Conservation (phyloP, 2,113 vertebrate species). For the Bos javanicus region DNA sequence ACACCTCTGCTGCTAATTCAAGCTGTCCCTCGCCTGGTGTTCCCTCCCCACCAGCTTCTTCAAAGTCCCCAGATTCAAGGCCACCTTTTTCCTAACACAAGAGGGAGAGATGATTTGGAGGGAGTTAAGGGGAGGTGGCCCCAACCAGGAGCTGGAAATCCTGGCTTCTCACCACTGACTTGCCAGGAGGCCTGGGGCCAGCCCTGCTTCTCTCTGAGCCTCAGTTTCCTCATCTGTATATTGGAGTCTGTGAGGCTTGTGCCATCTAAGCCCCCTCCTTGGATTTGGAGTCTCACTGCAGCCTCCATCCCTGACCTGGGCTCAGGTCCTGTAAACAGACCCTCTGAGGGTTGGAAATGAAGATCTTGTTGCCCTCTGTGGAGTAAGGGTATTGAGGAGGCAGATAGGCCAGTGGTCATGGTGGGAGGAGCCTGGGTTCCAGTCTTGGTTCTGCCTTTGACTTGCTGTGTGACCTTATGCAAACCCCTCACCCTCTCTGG, state of each 20-base stretch:
- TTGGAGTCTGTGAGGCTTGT: background rate
- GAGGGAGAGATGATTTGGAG: background rate
- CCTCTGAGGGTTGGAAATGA: background rate
- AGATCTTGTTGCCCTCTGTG: background rate
- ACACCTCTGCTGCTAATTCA: background rate
- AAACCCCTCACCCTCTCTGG: conserved; percentile 2
- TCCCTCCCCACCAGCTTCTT: background rate
- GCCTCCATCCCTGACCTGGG: background rate
- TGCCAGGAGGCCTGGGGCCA: background rate
- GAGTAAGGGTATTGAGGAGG: background rate
- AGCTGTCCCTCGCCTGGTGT: background rate
- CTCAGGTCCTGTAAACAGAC: background rate
- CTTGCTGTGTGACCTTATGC: background rate
- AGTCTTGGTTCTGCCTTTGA: background rate
- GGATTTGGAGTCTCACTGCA: rapidly evolving
- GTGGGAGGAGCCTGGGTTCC: background rate
- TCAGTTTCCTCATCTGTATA: background rate
- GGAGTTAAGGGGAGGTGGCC: background rate
- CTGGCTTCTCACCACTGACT: background rate
- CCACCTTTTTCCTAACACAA: too few species aligned
- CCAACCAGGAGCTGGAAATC: background rate
- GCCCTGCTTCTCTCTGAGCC: background rate
- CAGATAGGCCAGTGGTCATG: rapidly evolving
- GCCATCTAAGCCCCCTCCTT: background rate
- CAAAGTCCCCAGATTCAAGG: background rate